Base-by-base conservation (phyloP, 1,140 invertebrate species). In the Aporrectodea caliginosa region DNA sequence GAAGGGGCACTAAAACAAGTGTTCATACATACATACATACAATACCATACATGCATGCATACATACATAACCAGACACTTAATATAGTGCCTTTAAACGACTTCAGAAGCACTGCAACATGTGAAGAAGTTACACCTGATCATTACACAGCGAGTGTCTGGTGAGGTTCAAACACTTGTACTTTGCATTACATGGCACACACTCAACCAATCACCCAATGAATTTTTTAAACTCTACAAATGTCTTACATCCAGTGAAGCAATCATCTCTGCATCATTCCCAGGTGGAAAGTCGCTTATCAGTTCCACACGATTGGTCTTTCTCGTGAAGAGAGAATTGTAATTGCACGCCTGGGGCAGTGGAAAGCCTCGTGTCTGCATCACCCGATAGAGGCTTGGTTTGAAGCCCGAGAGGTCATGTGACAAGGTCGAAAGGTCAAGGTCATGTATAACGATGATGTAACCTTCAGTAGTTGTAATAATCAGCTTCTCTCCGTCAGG, bases 391-490 rank as follows among this genome's bases (percentile, higher is more conserved):
- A 96, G 92, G 86, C 94, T 94, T 35, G 95, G 94, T 93, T 94
- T 93, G 89, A 97, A 98, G 73, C 93, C 93, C 82, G 91, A 90
- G 73, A 97, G 90, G 87, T 97, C 95, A 81, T 92, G 90, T 30
- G 91, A 90, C 78, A 98, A 88, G 12, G 92, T 93, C 32, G 91
- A 90, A 77, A 98, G 89, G 87, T 95, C 93, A 14, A 98, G 90
- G 87, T 97, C 92, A 86, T 97, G 95, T 78, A 98, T 93, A 69
- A 97, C 91, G 82, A 98, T 93, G 31, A 97, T 90, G 85, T 95
- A 94, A 2, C 95, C 95, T 22, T 92, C 92, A 34, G 94, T 94
- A 0, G 95, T 96, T 82, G 94, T 94, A 86, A 97, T 93, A 1
- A 97, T 91, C 90, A 98, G 92, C 89, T 97, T 95, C 35, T 90